A percentile compares a stretch with the other conserved stretches of the same genome.
These are phyloP conservation scores for Colistium nudipinnis DNA, from an alignment of 2,113 vertebrate species.

Conservation along the genomic window DNA sequence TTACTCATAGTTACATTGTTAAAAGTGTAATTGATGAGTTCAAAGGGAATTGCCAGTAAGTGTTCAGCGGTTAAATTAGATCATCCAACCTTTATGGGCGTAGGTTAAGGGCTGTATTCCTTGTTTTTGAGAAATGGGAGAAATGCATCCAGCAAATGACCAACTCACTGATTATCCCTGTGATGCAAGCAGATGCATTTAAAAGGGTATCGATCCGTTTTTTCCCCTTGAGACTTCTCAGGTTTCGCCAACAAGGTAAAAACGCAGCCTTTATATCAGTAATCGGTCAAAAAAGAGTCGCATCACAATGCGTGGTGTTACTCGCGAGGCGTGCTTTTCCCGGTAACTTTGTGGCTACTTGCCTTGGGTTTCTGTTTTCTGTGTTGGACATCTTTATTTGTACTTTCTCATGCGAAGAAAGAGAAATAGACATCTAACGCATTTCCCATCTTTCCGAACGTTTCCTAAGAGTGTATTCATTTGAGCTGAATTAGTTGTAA, in stretches of 20 bases:
- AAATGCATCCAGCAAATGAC: background rate
- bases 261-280: too few species aligned
- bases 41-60: background rate
- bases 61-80: background rate
- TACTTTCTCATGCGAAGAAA: conserved; percentile 44
- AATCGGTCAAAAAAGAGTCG: too few species aligned
- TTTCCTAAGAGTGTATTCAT: conserved; percentile 24
- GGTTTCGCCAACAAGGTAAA: too few species aligned
- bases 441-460: conserved; percentile 32
- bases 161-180: background rate
- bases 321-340: conserved; percentile 33
- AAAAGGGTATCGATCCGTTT: background rate
- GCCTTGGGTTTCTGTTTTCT: background rate
- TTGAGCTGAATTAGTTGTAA: conserved; percentile 1
- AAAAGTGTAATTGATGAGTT: background rate
- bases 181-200: background rate
- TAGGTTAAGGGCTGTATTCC: background rate
- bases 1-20: background rate
- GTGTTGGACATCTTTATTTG: conserved; percentile 61
- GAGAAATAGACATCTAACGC: conserved; percentile 55
- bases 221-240: background rate
- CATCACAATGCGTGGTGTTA: background rate
- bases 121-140: background rate
- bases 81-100: background rate
- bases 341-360: background rate